Base-by-base conservation (phyloP, 2,113 vertebrate genomes). In the Bombycilla garrulus region DNA sequence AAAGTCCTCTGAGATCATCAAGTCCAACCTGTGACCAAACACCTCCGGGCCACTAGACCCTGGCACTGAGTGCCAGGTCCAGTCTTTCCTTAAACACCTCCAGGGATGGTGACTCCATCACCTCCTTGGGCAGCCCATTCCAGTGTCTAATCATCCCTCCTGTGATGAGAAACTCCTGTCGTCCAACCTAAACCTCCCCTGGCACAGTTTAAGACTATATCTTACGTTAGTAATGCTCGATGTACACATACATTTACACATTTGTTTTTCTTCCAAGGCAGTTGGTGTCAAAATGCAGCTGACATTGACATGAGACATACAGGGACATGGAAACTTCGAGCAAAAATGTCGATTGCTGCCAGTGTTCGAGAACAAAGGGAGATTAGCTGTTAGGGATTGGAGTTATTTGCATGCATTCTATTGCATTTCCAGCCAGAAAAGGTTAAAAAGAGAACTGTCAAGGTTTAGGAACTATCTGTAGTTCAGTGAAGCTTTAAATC, bases 401-500 rank as follows among this genome's bases (percentile, higher is more conserved):
- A 16, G 26, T 78, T 64, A 42, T 0, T 25, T 81, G 51, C 80
- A 31, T 77, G 44, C 14, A 29, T 11, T 15, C 56, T 45, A 28
- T 4, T n/a, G 56, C 31, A 20, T 35, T 92, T 91, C 17, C 36
- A 36, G 53, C 18, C 79, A 86, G 50, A 54, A 51, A 82, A 79
- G 45, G 81, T 87, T 85, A 74, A 88, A 76, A 91, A 69, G 31
- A 78, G 47, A 45, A 64, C 40, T 47, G 81, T 22, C 11, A 12
- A 57, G 73, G 72, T 44, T 93, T 56, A 85, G 73, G 48, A 89
- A 60, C 91, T 81, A 24, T 42, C 53, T 45, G 40, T 57, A 72
- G 65, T 33, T 89, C 61, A 91, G 48, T 35, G 84, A 77, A 73
- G 74, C 78, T 89, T 93, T 92, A 89, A 88, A 92, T 91, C 73